Evolutionary conservation across 2,797 vertebrate species (phyloP).

Genomic region (Lates japonicus): DNA sequence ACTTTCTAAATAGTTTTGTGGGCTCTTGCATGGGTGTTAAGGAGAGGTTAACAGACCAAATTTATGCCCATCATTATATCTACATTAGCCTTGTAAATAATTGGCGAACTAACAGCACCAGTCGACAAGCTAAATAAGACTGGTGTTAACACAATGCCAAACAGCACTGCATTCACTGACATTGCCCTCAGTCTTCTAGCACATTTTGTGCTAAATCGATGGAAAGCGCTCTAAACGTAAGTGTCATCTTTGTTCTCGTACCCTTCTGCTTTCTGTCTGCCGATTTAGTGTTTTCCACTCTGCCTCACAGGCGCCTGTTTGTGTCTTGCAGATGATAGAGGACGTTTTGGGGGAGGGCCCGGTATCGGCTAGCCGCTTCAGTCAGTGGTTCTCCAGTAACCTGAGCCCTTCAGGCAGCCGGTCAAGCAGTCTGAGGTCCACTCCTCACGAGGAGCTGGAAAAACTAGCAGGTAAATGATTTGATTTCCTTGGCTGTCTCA

Average conservation of each 20-base stretch:
- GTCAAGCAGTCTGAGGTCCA: constrained; percentile 96
- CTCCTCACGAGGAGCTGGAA: constrained; percentile 97
- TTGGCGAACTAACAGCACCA: constrained; percentile 2
- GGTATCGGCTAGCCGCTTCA: constrained; percentile 94
- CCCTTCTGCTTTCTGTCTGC: constrained; percentile 31
- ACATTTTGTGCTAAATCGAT: constrained; percentile 76
- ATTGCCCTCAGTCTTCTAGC: constrained; percentile 54
- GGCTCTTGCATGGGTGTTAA: constrained; percentile 27
- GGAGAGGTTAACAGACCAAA: constrained; percentile 60
- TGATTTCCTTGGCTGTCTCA: not conserved
- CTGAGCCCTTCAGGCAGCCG: constrained; percentile 94
- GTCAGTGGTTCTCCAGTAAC: constrained; percentile 95
- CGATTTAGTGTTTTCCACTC: constrained; percentile 20
- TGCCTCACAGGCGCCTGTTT: constrained; percentile 42
- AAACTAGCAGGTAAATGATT: constrained; percentile 91
- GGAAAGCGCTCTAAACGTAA: constrained; percentile 80
- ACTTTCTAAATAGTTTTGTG: constrained; percentile 9
- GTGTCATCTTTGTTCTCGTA: constrained; percentile 65
- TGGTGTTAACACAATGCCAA: constrained; percentile 31
- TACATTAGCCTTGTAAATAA: not conserved
- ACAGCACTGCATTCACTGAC: constrained; percentile 42
- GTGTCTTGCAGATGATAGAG: constrained; percentile 94
- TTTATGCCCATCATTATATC: constrained; percentile 84
- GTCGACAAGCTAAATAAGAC: constrained; percentile 15
- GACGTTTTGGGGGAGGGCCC: constrained; percentile 97